phyloP scores from a whole-genome alignment of 2,888 invertebrate species.

The Nysson spinosus region DNA sequence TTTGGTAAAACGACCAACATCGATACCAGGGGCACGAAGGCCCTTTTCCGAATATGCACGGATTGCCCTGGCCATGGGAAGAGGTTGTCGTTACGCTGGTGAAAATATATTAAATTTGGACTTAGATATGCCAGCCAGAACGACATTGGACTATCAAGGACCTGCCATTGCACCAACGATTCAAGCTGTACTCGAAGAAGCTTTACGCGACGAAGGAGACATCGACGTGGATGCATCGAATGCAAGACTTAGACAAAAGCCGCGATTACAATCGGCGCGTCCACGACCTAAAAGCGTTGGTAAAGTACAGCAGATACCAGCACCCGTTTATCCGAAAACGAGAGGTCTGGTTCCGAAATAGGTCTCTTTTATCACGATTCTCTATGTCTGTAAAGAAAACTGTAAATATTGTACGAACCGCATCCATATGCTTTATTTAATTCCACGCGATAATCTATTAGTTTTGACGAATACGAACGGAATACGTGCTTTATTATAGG shows the following conservation, averaged over 20 bases:
- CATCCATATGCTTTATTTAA: constrained; percentile 23
- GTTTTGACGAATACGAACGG: no score
- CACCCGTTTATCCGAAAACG: constrained; percentile 75
- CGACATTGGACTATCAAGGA: constrained; percentile 86
- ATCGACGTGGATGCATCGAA: constrained; percentile 75
- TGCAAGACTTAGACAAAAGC: constrained; percentile 64
- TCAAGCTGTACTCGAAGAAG: constrained; percentile 79
- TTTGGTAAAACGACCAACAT: constrained; percentile 81
- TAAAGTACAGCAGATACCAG: constrained; percentile 72
- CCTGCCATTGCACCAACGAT: constrained; percentile 86
- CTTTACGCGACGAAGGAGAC: constrained; percentile 74
- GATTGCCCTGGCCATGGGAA: constrained; percentile 78
- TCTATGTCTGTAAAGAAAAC: constrained; percentile 43
- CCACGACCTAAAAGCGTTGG: constrained; percentile 72
- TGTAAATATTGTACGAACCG: constrained; percentile 55
- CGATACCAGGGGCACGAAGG: constrained; percentile 82
- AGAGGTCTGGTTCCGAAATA: constrained; percentile 75
- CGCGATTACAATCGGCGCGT: constrained; percentile 69
- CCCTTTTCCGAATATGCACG: constrained; percentile 83
- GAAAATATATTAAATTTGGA: constrained; percentile 88
- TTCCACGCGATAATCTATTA: no score
- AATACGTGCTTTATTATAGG: no score
- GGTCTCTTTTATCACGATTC: constrained; percentile 21
- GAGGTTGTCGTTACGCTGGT: constrained; percentile 77
- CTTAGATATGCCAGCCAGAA: constrained; percentile 86